Evolutionary conservation across 2,888 invertebrate genomes (phyloP), one percentile per base, ranked within the genome.

Genomic region (Tachina fera): DNA sequence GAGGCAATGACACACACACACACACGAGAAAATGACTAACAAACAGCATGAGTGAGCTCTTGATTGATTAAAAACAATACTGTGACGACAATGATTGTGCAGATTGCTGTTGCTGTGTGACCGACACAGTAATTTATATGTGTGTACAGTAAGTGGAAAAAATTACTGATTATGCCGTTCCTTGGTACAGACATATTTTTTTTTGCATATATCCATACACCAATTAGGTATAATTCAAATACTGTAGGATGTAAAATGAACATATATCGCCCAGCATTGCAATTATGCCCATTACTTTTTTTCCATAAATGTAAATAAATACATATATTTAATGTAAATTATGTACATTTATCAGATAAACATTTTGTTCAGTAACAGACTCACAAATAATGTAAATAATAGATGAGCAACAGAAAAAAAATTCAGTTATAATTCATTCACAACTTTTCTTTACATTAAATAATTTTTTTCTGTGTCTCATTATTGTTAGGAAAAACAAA

Each of bases 281-380:
- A 45, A 61, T 61, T 60, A 61, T 31, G 0, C 16, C 39, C 2
- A 16, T 65, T 8, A 16, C 2, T n/a, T 47, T 47, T 51, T 31
- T 45, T n/a, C 56, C 13, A 53, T 16, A 68, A 49, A 78, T 68
- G 51, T 67, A 85, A 86, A 84, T 80, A 83, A 83, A 87, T 84
- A 86, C 86, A 87, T 87, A 86, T 87, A 87, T 87, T 88, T 87
- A 88, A 88, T 88, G 87, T 87, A 83, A 88, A 88, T 88, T 82
- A 31, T 31, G 31, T 31, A 87, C 83, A 87, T 88, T 87, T 77
- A 80, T 85, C 85, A 88, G 86, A 88, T 88, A 87, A 88, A 88
- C 86, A 87, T 71, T 71, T 75, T 68, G 78, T 83, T 45, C 61
- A 39, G 22, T 53, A 61, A 45, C 45, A 81, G 70, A 43, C 53